Percentiles rank a stretch among this genome's conserved stretches.
Conservation (phyloP, 2,797 vertebrate species). For the Heliangelus exortis region DNA sequence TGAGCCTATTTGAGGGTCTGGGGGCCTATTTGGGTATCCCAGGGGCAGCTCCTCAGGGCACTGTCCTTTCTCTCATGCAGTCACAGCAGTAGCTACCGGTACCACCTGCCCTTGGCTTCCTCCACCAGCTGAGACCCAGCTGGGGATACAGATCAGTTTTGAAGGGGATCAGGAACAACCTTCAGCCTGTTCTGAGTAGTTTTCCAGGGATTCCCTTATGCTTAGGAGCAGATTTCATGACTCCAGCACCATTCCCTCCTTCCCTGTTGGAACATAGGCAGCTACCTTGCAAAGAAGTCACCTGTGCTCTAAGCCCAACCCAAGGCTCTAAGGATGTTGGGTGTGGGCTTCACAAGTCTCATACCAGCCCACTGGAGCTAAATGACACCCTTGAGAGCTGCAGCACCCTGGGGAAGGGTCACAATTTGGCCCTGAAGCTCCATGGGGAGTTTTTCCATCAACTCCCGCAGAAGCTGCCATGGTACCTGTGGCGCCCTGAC, state of each 20-base stretch:
- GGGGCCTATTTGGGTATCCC: too few relatives aligned
- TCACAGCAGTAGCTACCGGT: background rate
- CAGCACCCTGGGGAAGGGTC: background rate
- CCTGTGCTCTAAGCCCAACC: background rate
- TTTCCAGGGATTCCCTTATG: background rate
- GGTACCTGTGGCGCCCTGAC: background rate
- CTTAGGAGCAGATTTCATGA: background rate
- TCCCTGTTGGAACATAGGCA: background rate
- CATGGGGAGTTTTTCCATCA: rapidly evolving
- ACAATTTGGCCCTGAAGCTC: background rate
- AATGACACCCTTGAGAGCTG: background rate
- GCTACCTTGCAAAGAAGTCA: background rate
- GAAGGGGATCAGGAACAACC: background rate
- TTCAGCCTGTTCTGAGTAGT: background rate
- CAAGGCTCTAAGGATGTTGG: rapidly evolving
- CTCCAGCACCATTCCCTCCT: rapidly evolving
- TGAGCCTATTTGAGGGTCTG: too few relatives aligned
- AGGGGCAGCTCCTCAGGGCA: too few relatives aligned
- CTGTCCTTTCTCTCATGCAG: background rate
- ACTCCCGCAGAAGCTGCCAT: background rate
- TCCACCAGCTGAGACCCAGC: background rate
- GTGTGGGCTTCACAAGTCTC: background rate
- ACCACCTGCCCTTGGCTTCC: background rate
- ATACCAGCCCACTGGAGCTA: rapidly evolving
- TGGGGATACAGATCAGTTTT: background rate